These are phyloP conservation scores for Gadopsis marmoratus DNA, from an alignment of 2,797 vertebrate genomes.

Conservation along the genomic window DNA sequence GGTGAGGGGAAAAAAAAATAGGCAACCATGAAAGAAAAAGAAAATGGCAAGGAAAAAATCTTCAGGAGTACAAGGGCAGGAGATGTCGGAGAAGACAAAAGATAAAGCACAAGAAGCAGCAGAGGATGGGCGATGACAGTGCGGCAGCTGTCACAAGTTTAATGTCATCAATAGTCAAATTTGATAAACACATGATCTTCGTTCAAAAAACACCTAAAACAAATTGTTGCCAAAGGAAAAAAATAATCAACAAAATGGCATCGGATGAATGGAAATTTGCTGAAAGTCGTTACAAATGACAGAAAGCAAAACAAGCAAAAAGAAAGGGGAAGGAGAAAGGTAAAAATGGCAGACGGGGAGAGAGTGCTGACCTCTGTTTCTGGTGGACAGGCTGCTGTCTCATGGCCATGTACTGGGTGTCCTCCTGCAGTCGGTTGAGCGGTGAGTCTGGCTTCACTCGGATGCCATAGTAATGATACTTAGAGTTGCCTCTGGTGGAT, in stretches of 20 bases:
- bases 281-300: constrained; percentile 2
- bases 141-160: constrained; percentile 4
- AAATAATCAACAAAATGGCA: constrained; percentile 7
- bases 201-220: not conserved
- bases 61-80: not conserved
- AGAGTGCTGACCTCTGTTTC: constrained; percentile 92
- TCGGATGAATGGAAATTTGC: not conserved
- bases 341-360: not conserved
- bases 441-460: constrained; percentile 98
- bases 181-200: not conserved
- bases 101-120: not conserved
- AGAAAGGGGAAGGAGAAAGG: not conserved
- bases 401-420: constrained; percentile 98
- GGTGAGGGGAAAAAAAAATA: not conserved
- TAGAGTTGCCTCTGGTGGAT: constrained; percentile 94
- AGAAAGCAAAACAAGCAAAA: not conserved
- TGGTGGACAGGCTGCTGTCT: constrained; percentile 97
- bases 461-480: constrained; percentile 99
- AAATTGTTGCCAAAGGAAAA: not conserved
- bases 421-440: constrained; percentile 95
- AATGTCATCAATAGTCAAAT: constrained; percentile 4
- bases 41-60: not conserved
- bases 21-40: not conserved
- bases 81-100: not conserved
- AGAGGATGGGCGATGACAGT: not conserved